These are phyloP conservation scores for Harpalus rubripes DNA, from an alignment of 2,888 invertebrate genomes.

Conservation along the genomic window DNA sequence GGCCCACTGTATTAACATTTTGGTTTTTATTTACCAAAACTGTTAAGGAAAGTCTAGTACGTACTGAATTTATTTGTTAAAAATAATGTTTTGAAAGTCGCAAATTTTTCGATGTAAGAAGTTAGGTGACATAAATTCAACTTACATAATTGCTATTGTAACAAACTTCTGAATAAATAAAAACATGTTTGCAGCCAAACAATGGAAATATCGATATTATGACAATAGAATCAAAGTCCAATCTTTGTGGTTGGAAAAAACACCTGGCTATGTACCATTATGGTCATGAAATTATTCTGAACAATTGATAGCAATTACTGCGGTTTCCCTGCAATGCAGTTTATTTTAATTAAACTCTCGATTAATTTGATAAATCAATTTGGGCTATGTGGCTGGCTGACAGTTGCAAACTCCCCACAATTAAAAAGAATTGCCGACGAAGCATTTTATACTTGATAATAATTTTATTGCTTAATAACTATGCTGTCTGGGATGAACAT, in stretches of 20 bases:
- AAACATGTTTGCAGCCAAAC: too few species aligned
- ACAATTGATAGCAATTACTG: constrained; percentile 40
- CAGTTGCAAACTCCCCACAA: constrained; percentile 43
- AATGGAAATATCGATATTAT: neutral
- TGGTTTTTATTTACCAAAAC: too few species aligned
- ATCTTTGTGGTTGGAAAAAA: neutral
- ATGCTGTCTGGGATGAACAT: constrained; percentile 9
- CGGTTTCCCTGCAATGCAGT: constrained; percentile 12
- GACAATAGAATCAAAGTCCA: constrained; percentile 3
- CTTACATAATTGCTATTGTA: too few species aligned
- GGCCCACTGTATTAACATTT: too few species aligned
- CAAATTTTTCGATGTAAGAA: too few species aligned
- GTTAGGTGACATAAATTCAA: too few species aligned
- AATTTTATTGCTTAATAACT: constrained; percentile 38
- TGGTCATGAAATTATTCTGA: neutral
- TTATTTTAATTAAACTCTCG: constrained; percentile 45
- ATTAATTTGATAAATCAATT: constrained; percentile 55
- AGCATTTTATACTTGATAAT: constrained; percentile 47
- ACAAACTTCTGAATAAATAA: too few species aligned
- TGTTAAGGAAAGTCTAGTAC: too few species aligned
- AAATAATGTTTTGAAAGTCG: too few species aligned
- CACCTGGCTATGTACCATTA: constrained; percentile 26
- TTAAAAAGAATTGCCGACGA: constrained; percentile 43
- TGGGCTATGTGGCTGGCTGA: constrained; percentile 13
- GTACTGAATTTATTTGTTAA: too few species aligned